A percentile compares a stretch with the other conserved stretches of the same genome.
These are phyloP conservation scores for Orestias chungarensis DNA, from an alignment of 2,797 vertebrate species.

Conservation along the genomic window DNA sequence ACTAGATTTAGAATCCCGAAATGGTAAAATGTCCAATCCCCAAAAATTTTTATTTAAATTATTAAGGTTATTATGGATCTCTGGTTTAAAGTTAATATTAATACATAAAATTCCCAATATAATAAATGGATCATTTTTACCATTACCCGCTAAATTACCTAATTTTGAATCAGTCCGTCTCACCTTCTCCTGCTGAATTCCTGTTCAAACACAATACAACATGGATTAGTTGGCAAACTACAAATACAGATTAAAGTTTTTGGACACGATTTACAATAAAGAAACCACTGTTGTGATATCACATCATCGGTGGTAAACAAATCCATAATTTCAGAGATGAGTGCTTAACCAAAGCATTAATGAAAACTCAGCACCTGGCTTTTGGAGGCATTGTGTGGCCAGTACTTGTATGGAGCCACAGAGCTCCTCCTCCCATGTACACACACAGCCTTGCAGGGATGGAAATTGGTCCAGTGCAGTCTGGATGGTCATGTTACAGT, in stretches of 20 bases:
- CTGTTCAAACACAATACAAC: slow-evolving; percentile 44
- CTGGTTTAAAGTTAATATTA: background rate
- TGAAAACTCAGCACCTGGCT: slow-evolving; percentile 58
- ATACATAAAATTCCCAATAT: no score
- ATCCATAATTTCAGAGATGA: slow-evolving; percentile 37
- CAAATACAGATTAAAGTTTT: slow-evolving; percentile 9
- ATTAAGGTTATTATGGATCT: background rate
- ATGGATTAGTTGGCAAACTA: slow-evolving; percentile 25
- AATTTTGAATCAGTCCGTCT: slow-evolving; percentile 48
- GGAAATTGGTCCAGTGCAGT: slow-evolving; percentile 74
- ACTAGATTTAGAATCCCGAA: no score
- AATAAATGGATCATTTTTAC: slow-evolving; percentile 39
- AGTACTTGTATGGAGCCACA: slow-evolving; percentile 78
- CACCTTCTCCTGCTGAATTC: slow-evolving; percentile 41
- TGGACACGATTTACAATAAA: slow-evolving; percentile 14
- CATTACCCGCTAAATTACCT: slow-evolving; percentile 51
- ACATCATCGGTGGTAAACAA: slow-evolving; percentile 49
- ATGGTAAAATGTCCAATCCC: background rate
- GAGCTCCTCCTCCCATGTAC: slow-evolving; percentile 69
- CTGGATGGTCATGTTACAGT: slow-evolving; percentile 83
- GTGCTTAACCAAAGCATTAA: slow-evolving; percentile 27
- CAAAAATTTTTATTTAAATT: background rate
- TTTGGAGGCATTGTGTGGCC: slow-evolving; percentile 73
- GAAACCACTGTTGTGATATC: slow-evolving; percentile 1
- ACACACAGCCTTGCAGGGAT: slow-evolving; percentile 81